A percentile compares a stretch with the other conserved stretches of the same genome.
Evolutionary conservation across 2,113 vertebrate species (phyloP).

Genomic region (Malaclemys terrapin): DNA sequence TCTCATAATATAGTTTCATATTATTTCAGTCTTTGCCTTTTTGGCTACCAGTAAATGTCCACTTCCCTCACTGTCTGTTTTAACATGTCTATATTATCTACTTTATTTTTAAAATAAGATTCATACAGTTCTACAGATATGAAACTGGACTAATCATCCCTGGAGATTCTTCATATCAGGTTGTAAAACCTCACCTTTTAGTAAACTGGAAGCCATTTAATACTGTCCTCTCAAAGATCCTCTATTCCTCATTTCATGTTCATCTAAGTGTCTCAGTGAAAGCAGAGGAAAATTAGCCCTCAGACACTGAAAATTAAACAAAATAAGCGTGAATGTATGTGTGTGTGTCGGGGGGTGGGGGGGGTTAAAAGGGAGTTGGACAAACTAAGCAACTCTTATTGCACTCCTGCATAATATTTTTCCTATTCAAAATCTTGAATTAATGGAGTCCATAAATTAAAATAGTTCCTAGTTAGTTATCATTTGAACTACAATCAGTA

Average conservation of each 20-base stretch:
- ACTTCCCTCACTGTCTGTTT: too few species aligned
- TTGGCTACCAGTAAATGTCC: too few species aligned
- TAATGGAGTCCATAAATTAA: background rate
- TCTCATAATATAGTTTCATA: background rate
- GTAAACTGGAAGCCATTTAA: slow-evolving; percentile 54
- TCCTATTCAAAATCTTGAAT: slow-evolving; percentile 26
- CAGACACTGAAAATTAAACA: background rate
- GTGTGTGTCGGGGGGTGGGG: background rate
- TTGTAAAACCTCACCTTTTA: background rate
- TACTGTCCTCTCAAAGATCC: slow-evolving; percentile 19
- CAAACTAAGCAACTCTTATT: slow-evolving; percentile 63
- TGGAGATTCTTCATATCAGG: background rate
- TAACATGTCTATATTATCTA: too few species aligned
- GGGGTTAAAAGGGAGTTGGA: slow-evolving; percentile 32
- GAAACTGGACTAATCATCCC: background rate
- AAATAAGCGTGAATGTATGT: slow-evolving; percentile 45
- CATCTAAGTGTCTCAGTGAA: slow-evolving; percentile 12
- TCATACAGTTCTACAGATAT: background rate
- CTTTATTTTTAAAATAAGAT: too few species aligned
- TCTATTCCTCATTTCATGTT: slow-evolving; percentile 22
- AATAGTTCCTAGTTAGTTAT: background rate
- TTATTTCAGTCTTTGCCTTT: too few species aligned
- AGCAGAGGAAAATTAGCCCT: background rate
- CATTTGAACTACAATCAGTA: background rate
- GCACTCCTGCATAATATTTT: slow-evolving; percentile 39